Conservation (phyloP, 2,797 vertebrate species). For the Ciconia nigra region DNA sequence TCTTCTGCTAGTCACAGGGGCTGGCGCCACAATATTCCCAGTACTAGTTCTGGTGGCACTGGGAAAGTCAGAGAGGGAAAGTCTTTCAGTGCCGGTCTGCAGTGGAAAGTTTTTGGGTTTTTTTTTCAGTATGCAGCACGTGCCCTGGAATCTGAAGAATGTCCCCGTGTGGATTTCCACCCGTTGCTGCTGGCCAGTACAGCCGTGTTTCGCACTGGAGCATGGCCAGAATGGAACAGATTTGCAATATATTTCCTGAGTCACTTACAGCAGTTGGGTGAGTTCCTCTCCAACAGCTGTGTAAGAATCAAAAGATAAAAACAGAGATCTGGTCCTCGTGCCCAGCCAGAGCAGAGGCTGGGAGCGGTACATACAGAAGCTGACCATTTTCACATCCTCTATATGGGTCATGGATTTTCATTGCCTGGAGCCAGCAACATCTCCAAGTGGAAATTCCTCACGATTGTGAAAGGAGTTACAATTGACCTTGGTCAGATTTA, state of each 20-base stretch:
- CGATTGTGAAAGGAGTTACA: not conserved
- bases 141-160: conserved; percentile 9
- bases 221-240: not conserved
- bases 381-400: not conserved
- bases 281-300: not conserved
- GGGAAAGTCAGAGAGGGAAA: not conserved
- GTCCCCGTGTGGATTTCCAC: conserved; percentile 46
- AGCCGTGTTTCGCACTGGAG: not conserved
- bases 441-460: not conserved
- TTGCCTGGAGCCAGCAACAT: not conserved
- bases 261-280: not conserved
- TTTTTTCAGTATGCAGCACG: not conserved
- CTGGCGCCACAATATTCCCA: not conserved
- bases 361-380: not conserved
- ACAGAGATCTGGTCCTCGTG: not conserved
- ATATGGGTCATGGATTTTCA: accelerated
- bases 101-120: conserved; percentile 10
- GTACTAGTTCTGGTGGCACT: not conserved
- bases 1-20: not conserved
- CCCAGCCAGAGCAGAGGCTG: not conserved
- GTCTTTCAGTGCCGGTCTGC: not conserved
- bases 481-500: not conserved
- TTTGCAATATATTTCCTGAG: conserved; percentile 15
- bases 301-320: not conserved
- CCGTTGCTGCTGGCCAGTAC: not conserved